A percentile compares a stretch with the other conserved stretches of the same genome.
phyloP scores from a whole-genome alignment of 2,888 invertebrate genomes.

The Dasypolia templi region DNA sequence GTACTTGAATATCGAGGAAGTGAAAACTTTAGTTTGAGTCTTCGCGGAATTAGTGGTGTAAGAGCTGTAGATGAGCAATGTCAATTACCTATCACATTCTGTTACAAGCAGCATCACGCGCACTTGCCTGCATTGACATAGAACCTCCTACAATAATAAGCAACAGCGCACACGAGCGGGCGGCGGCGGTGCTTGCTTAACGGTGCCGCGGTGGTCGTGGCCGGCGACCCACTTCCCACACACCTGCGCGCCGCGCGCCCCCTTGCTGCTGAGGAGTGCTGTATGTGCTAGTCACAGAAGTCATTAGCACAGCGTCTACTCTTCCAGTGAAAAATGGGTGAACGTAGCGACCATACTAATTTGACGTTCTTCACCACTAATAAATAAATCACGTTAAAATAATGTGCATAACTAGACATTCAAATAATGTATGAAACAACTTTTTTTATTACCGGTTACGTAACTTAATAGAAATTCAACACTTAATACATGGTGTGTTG shows the following conservation, averaged over 20 bases:
- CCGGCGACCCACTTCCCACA: slow-evolving; percentile 54
- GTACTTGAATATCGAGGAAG: not conserved
- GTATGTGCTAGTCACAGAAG: not conserved
- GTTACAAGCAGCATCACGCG: not conserved
- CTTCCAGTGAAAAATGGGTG: not conserved
- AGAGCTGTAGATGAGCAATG: not conserved
- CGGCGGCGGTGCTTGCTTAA: slow-evolving; percentile 20
- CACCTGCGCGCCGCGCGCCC: not conserved
- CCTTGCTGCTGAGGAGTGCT: not conserved
- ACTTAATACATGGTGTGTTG: too few species aligned
- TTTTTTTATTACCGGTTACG: not conserved
- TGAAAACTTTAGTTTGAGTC: not conserved
- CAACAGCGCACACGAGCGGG: not conserved
- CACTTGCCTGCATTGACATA: not conserved
- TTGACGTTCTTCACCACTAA: not conserved
- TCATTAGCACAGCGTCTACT: not conserved
- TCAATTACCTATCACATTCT: not conserved
- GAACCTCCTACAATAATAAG: not conserved
- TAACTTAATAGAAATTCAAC: too few species aligned
- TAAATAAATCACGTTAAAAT: not conserved
- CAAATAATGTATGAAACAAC: not conserved
- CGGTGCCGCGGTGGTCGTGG: not conserved
- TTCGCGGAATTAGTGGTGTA: not conserved
- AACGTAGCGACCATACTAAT: not conserved
- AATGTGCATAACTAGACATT: not conserved